phyloP scores from a whole-genome alignment of 2,888 invertebrate genomes.

The Caenorhabditis drosophilae region DNA sequence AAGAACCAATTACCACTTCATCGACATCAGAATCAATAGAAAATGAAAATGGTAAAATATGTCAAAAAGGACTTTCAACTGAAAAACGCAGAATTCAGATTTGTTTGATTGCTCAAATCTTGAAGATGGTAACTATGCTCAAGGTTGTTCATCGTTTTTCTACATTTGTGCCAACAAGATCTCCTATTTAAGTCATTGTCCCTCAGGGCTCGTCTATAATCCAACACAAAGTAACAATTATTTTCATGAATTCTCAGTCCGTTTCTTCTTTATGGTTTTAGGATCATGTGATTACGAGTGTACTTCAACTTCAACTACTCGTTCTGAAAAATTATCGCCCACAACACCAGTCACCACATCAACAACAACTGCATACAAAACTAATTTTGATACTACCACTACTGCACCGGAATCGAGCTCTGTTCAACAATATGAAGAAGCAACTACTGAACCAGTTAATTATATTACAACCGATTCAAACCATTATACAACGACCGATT shows the following conservation, averaged over 20 bases:
- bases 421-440: conserved; percentile 2
- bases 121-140: conserved; percentile 30
- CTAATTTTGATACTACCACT: neutral
- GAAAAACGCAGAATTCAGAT: too few species aligned
- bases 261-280: too few species aligned
- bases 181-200: conserved; percentile 22
- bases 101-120: conserved; percentile 27
- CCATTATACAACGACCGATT: too few species aligned
- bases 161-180: conserved; percentile 23
- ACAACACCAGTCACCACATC: conserved; percentile 6
- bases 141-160: conserved; percentile 35
- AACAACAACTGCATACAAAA: conserved; percentile 5
- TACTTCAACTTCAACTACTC: conserved; percentile 6
- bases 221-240: conserved; percentile 15
- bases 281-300: conserved; percentile 30
- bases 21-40: too few species aligned
- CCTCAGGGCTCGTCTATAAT: conserved; percentile 27
- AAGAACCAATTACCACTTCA: neutral
- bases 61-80: too few species aligned
- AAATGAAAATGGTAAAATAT: too few species aligned
- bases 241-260: too few species aligned
- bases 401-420: conserved; percentile 4
- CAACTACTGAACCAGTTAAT: neutral
- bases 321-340: neutral
- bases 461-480: too few species aligned